Evolutionary conservation across 2,113 vertebrate species (phyloP).

Genomic region (Microtus oregoni): DNA sequence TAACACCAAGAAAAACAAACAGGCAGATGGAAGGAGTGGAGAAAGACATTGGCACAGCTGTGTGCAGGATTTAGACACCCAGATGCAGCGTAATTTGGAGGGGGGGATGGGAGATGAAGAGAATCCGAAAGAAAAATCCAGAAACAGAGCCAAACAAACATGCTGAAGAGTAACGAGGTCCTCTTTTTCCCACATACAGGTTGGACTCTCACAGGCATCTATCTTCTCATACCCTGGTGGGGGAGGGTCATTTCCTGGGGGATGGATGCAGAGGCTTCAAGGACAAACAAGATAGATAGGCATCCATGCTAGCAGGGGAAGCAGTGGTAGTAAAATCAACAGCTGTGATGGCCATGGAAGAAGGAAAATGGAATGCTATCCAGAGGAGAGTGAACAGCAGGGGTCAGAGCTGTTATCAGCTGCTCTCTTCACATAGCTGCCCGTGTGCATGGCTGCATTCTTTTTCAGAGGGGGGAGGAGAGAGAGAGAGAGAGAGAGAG

Average conservation of each 20-base stretch:
- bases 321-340: neutral
- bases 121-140: conserved; percentile 46
- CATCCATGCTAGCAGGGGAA: neutral
- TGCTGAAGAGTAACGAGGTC: neutral
- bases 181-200: neutral
- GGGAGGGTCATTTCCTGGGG: neutral
- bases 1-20: conserved; percentile 88
- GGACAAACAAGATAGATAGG: neutral
- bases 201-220: neutral
- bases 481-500: neutral
- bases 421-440: neutral
- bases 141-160: neutral
- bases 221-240: neutral
- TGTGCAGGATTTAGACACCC: conserved; percentile 85
- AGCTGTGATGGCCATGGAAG: neutral
- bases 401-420: neutral
- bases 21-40: conserved; percentile 87
- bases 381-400: neutral
- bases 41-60: conserved; percentile 85
- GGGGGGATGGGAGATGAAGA: conserved; percentile 58
- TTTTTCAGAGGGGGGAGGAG: neutral
- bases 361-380: neutral
- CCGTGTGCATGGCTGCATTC: neutral
- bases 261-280: neutral
- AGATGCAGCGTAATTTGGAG: conserved; percentile 84